phyloP scores from a whole-genome alignment of 2,888 invertebrate species.

The Tetrapedia diversipes region DNA sequence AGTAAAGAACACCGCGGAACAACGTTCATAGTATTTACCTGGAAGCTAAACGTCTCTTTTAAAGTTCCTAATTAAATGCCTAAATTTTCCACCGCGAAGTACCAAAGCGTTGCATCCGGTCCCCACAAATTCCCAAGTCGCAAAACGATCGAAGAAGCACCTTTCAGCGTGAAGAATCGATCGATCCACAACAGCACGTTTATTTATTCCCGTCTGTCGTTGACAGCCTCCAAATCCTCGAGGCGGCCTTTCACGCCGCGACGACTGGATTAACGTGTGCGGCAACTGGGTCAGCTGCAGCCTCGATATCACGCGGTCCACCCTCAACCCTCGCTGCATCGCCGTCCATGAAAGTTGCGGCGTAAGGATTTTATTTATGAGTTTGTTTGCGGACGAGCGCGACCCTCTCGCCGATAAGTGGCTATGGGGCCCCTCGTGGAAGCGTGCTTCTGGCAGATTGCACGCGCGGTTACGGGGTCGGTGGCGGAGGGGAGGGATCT shows the following conservation, averaged over 20 bases:
- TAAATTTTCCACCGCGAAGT: background rate
- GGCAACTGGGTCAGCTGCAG: conserved; percentile 57
- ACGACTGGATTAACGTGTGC: conserved; percentile 25
- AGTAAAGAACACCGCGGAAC: background rate
- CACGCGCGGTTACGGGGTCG: conserved; percentile 59
- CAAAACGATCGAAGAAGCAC: background rate
- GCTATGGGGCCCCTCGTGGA: conserved; percentile 59
- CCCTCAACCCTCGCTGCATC: too few species aligned
- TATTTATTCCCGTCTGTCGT: conserved; percentile 41
- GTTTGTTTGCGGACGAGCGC: conserved; percentile 72
- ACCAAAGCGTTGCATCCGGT: too few species aligned
- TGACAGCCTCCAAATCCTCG: conserved; percentile 45
- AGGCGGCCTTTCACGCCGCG: conserved; percentile 13
- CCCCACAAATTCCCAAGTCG: background rate
- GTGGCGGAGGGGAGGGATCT: too few species aligned
- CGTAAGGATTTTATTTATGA: conserved; percentile 72
- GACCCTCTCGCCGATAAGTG: conserved; percentile 71
- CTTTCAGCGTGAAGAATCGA: background rate
- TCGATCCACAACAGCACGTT: conserved; percentile 9
- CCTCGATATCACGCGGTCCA: conserved; percentile 28
- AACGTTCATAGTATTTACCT: background rate
- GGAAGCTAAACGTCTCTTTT: background rate
- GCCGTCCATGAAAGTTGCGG: conserved; percentile 39
- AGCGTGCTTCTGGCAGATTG: conserved; percentile 72
- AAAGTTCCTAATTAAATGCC: background rate